Conservation (phyloP, 2,797 vertebrate species). For the Scolopax bukidnonensis region DNA sequence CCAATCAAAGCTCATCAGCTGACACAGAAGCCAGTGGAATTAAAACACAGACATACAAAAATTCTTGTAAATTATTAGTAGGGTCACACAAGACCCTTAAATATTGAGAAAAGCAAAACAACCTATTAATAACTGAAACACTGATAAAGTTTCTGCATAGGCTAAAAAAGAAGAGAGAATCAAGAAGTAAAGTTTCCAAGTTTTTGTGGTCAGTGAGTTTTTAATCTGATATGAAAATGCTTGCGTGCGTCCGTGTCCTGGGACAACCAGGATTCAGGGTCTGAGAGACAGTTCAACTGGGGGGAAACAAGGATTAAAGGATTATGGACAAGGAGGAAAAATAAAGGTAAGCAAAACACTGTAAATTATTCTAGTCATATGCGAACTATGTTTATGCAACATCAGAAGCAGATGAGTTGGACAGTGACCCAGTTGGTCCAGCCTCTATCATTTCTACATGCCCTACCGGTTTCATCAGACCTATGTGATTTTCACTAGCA, state of each 20-base stretch:
- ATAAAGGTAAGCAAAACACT: slow-evolving; percentile 39
- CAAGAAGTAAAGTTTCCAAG: slow-evolving; percentile 61
- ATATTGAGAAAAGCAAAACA: slow-evolving; percentile 66
- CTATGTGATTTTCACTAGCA: background rate
- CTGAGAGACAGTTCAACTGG: slow-evolving; percentile 27
- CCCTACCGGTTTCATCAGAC: background rate
- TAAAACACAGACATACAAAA: slow-evolving; percentile 70
- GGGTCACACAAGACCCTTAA: slow-evolving; percentile 65
- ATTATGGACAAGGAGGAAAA: background rate
- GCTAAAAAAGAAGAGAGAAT: slow-evolving; percentile 40
- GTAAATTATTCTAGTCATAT: background rate
- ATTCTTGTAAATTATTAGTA: slow-evolving; percentile 65
- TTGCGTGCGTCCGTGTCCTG: slow-evolving; percentile 16
- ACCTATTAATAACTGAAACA: slow-evolving; percentile 68
- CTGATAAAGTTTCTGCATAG: slow-evolving; percentile 71
- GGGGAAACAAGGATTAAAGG: slow-evolving; percentile 19
- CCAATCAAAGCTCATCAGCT: slow-evolving; percentile 65
- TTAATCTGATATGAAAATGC: slow-evolving; percentile 23
- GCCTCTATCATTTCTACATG: background rate
- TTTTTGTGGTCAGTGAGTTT: slow-evolving; percentile 56
- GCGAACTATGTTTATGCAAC: background rate
- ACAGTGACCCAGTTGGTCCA: background rate
- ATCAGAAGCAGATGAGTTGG: background rate
- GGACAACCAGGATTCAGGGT: background rate
- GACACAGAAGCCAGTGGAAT: slow-evolving; percentile 70